phyloP scores from a whole-genome alignment of 2,888 invertebrate genomes.

The Cremastobaeus sp. region DNA sequence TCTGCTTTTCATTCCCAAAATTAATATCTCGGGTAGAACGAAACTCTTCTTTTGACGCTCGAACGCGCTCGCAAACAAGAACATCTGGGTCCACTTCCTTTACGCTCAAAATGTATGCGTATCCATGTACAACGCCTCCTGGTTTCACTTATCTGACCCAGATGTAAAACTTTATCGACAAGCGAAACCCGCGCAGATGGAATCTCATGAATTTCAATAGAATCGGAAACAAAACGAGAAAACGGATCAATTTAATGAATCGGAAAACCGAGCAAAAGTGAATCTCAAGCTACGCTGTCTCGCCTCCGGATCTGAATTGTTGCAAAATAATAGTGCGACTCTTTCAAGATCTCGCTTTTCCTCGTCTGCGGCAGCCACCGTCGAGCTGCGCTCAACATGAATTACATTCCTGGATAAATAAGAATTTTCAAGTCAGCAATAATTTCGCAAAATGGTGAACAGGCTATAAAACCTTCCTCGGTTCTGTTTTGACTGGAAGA shows the following conservation, averaged over 20 bases:
- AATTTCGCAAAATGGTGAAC: too few relatives aligned
- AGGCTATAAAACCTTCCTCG: too few relatives aligned
- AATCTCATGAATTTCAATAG: conserved; percentile 51
- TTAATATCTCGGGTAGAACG: conserved; percentile 51
- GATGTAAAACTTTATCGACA: conserved; percentile 66
- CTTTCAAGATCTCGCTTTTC: too few relatives aligned
- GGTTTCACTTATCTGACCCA: conserved; percentile 78
- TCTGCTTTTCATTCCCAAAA: conserved; percentile 60
- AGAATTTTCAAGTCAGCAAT: too few relatives aligned
- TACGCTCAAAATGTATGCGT: conserved; percentile 62
- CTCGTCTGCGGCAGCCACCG: too few relatives aligned
- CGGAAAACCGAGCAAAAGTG: conserved; percentile 47
- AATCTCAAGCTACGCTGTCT: conserved; percentile 18
- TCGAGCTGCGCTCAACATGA: too few relatives aligned
- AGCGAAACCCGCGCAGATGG: conserved; percentile 49
- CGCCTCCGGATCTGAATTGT: neutral
- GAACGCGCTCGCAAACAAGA: conserved; percentile 67
- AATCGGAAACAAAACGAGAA: conserved; percentile 46
- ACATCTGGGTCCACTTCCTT: conserved; percentile 65
- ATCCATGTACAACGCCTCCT: conserved; percentile 67
- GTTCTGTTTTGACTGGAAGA: too few relatives aligned
- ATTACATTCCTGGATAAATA: too few relatives aligned
- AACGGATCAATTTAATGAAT: conserved; percentile 17
- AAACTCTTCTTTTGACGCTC: conserved; percentile 62
- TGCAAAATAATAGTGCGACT: too few relatives aligned